Base-by-base conservation (phyloP, 2,113 vertebrate genomes). In the Halcyon senegalensis region DNA sequence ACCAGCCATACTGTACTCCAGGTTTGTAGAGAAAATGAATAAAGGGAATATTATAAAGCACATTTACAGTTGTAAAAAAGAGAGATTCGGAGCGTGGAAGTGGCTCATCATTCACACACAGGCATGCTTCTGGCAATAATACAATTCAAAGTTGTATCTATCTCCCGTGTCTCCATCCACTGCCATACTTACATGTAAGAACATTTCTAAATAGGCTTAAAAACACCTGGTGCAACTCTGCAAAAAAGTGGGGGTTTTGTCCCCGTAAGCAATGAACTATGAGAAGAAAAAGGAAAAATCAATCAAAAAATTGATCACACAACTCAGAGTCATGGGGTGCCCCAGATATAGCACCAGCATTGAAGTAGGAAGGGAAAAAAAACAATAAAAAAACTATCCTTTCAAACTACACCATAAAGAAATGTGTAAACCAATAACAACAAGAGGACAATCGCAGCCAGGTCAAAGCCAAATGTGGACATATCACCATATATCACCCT, bases 401-500 rank as follows among this genome's bases (percentile, higher is more conserved):
- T 75, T 73, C 35, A 30, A 91, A 23, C 4, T 35, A 6, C 5
- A 48, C 9, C 2, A 0, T 46, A 53, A 88, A 66, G n/a, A 66
- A 73, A 74, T 9, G 10, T 37, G 16, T 3, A 0, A 2, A 8
- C 21, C 20, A 39, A 18, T 0, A 3, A 16, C 20, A 59, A 85
- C 43, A 28, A 74, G 13, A 27, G 16, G 39, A 43, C 16, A 27
- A 44, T 7, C 2, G 13, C 18, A 13, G 2, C 23, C 1, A 66
- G 30, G 43, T 27, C 23, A 56, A 85, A 8, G 16, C 5, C 4
- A 5, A 31, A 25, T 4, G 35, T 48, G 3, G 7, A 41, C 3
- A 37, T 14, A 6, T 7, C 5, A 8, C 17, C 7, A 4, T 17
- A 43, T 16, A 13, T 51, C 2, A 7, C 5, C 2, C 24, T 0